These are phyloP conservation scores for Eupithecia subfuscata DNA, from an alignment of 2,888 invertebrate genomes.

Conservation along the genomic window DNA sequence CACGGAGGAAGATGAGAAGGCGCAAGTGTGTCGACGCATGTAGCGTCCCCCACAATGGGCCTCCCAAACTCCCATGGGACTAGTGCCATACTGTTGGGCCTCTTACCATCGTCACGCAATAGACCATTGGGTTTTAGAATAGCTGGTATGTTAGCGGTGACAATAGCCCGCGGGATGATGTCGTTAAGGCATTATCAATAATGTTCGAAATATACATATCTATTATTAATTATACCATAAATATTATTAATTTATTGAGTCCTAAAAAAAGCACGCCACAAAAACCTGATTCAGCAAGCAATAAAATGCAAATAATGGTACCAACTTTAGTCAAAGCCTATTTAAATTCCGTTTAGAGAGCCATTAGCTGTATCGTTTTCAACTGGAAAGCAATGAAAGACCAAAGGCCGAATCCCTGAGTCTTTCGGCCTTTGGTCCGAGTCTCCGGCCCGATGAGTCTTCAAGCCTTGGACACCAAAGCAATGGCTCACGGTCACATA, in stretches of 20 bases:
- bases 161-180: no score
- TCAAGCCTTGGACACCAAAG: constrained; percentile 46
- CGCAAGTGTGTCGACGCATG: no score
- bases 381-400: constrained; percentile 26
- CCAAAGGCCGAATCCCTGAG: constrained; percentile 28
- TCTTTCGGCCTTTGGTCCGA: constrained; percentile 6
- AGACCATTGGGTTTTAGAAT: no score
- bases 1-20: no score
- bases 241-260: not conserved
- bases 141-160: no score
- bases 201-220: no score
- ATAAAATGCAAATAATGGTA: not conserved
- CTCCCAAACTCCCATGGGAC: no score
- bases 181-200: no score
- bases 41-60: no score
- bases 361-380: constrained; percentile 21
- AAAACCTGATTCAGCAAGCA: not conserved
- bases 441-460: constrained; percentile 38
- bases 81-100: no score
- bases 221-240: no score
- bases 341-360: not conserved
- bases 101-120: no score
- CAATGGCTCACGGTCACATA: constrained; percentile 43
- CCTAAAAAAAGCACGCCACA: not conserved
- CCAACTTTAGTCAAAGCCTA: not conserved